phyloP scores from a whole-genome alignment of 1,140 invertebrate genomes.

The Rhopalosiphum padi region DNA sequence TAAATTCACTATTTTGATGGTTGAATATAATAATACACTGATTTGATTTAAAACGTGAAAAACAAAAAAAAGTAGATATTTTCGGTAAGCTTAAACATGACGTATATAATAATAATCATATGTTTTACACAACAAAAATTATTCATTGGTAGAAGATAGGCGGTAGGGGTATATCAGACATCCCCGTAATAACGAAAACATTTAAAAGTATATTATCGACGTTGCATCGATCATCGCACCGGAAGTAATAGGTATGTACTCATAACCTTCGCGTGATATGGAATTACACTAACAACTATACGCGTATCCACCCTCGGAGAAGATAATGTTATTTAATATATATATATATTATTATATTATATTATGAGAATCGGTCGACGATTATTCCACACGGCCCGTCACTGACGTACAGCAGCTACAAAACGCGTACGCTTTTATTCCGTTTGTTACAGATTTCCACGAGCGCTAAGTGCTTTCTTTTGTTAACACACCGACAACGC shows the following conservation, averaged over 20 bases:
- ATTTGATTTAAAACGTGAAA: background rate
- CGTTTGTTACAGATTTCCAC: background rate
- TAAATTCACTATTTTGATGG: background rate
- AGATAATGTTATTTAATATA: background rate
- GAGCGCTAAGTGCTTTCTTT: slow-evolving; percentile 44
- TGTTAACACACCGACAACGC: background rate
- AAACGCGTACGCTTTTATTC: background rate
- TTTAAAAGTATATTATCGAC: background rate
- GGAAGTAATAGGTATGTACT: background rate
- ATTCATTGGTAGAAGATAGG: too few species aligned
- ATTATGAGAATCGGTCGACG: background rate
- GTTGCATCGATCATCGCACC: too few species aligned
- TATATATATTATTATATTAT: too few species aligned
- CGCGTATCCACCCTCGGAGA: too few species aligned
- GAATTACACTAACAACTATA: background rate
- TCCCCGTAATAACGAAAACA: background rate
- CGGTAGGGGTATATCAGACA: too few species aligned
- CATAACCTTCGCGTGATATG: background rate
- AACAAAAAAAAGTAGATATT: background rate
- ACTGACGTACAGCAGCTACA: background rate
- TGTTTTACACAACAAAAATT: too few species aligned
- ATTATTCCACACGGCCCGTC: background rate
- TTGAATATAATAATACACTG: background rate
- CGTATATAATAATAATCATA: too few species aligned
- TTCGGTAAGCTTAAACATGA: background rate